Conservation (phyloP, 2,113 vertebrate species). For the Cairina moschata region DNA sequence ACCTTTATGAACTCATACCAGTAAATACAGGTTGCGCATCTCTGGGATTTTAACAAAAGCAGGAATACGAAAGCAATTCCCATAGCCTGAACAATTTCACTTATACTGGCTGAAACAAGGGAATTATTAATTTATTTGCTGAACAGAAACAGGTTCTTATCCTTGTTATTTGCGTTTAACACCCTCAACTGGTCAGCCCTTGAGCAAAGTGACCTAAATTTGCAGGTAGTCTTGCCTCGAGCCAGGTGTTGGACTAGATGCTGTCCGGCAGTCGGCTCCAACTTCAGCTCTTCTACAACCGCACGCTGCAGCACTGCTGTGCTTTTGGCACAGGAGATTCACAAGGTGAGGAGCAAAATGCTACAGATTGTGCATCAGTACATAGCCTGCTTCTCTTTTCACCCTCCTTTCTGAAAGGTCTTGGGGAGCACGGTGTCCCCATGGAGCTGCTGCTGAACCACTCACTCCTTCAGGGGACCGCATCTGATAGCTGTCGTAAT, state of each 20-base stretch:
- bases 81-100: background rate
- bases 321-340: background rate
- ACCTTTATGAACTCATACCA: conserved; percentile 17
- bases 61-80: conserved; percentile 14
- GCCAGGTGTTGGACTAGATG: background rate
- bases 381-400: background rate
- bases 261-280: background rate
- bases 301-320: rapidly evolving
- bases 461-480: background rate
- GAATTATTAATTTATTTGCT: background rate
- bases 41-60: conserved; percentile 14
- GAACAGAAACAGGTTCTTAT: conserved; percentile 11
- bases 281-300: background rate
- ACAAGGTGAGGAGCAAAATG: background rate
- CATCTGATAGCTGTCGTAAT: background rate
- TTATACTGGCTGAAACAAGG: background rate
- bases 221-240: background rate
- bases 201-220: conserved; percentile 30
- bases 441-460: rapidly evolving
- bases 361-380: background rate
- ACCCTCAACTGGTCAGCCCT: background rate
- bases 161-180: background rate
- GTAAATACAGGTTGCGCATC: conserved; percentile 39
- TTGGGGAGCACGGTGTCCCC: background rate
- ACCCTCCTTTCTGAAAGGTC: background rate